Conservation (phyloP, 2,888 invertebrate genomes). For the Eupithecia subfuscata region DNA sequence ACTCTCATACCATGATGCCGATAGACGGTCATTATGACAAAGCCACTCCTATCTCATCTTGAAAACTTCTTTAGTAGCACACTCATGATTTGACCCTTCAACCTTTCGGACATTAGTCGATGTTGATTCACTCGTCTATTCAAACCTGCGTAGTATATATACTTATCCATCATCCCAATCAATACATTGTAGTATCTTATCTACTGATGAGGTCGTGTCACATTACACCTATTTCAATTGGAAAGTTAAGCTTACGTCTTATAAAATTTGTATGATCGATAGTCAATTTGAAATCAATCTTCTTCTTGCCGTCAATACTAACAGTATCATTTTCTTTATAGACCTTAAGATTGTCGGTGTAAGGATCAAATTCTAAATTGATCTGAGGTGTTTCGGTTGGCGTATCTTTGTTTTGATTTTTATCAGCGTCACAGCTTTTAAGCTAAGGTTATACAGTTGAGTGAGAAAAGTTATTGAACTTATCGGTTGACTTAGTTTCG, state of each 20-base stretch:
- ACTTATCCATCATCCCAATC: slow-evolving; percentile 37
- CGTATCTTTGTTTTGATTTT: slow-evolving; percentile 47
- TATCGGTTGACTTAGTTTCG: slow-evolving; percentile 65
- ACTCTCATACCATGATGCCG: neutral
- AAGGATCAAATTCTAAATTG: slow-evolving; percentile 46
- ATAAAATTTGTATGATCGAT: slow-evolving; percentile 73
- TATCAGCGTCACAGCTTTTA: slow-evolving; percentile 59
- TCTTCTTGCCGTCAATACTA: slow-evolving; percentile 28
- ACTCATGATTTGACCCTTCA: slow-evolving; percentile 17
- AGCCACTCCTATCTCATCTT: neutral
- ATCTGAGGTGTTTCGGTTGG: slow-evolving; percentile 22
- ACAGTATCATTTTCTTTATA: slow-evolving; percentile 23
- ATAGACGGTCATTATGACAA: neutral
- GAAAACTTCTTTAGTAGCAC: slow-evolving; percentile 4
- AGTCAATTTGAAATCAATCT: slow-evolving; percentile 49
- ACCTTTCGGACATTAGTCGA: slow-evolving; percentile 9
- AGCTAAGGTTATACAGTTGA: slow-evolving; percentile 60
- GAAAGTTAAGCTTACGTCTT: slow-evolving; percentile 75
- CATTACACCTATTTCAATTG: slow-evolving; percentile 64
- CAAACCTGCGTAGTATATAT: slow-evolving; percentile 9
- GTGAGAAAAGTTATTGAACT: slow-evolving; percentile 66
- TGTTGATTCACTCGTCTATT: slow-evolving; percentile 20
- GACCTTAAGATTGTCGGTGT: slow-evolving; percentile 37
- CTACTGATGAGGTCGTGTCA: slow-evolving; percentile 58
- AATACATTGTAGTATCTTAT: slow-evolving; percentile 32